These are phyloP conservation scores for Okapia johnstoni DNA, from an alignment of 2,113 vertebrate species.

Conservation along the genomic window DNA sequence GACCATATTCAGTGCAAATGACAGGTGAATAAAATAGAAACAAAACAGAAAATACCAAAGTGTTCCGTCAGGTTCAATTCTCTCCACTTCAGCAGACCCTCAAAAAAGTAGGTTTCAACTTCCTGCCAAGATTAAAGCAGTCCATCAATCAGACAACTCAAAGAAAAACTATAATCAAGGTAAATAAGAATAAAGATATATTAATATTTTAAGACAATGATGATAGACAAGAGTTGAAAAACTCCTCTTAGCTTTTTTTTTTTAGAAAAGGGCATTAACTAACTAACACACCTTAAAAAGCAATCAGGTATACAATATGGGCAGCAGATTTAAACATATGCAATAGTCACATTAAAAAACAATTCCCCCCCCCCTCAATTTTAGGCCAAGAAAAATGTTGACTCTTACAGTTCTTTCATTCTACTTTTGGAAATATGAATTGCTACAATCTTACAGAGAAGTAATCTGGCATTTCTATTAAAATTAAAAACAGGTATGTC, in stretches of 20 bases:
- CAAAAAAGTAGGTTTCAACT: conserved; percentile 96
- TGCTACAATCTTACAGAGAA: neutral
- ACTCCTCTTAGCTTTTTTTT: neutral
- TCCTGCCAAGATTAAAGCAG: conserved; percentile 82
- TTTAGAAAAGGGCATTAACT: neutral
- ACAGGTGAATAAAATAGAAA: conserved; percentile 29
- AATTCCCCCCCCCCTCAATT: neutral
- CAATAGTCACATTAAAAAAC: neutral
- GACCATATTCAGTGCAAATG: neutral
- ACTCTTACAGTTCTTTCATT: neutral
- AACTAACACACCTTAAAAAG: neutral
- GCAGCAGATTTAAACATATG: neutral
- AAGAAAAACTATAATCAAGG: neutral
- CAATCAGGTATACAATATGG: neutral
- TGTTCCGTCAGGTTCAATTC: conserved; percentile 94
- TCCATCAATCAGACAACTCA: conserved; percentile 33
- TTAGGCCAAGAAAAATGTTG: neutral
- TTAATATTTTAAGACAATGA: neutral
- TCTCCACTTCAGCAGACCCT: conserved; percentile 95
- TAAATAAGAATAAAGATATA: neutral
- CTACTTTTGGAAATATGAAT: neutral
- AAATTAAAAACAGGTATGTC: neutral
- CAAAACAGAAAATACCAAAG: conserved; percentile 85
- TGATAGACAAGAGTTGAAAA: neutral
- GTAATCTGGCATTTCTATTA: neutral